Conservation (phyloP, 2,113 vertebrate genomes). For the zebrafish (Danio rerio) region GRCz12tu NC_133184.1:1261501-1262000, state of each 20-base stretch:
- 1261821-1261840: conserved; percentile 88
- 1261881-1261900: too few species aligned
- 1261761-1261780: conserved; percentile 90
- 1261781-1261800: conserved; percentile 97
- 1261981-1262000: too few species aligned
- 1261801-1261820: conserved; percentile 97
- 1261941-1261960: too few species aligned
- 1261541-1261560: not conserved
- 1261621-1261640: not conserved
- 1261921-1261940: too few species aligned
- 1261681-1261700: too few species aligned
- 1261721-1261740: not conserved
- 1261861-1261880: too few species aligned
- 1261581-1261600: not conserved
- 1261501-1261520: not conserved
- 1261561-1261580: not conserved
- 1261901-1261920: too few species aligned
- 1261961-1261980: too few species aligned
- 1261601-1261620: not conserved
- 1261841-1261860: not conserved
- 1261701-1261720: not conserved
- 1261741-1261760: conserved; percentile 38
- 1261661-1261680: not conserved
- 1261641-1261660: not conserved
- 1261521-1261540: not conserved